Base-by-base conservation (phyloP, 2,797 vertebrate species). In the Sparus aurata region DNA sequence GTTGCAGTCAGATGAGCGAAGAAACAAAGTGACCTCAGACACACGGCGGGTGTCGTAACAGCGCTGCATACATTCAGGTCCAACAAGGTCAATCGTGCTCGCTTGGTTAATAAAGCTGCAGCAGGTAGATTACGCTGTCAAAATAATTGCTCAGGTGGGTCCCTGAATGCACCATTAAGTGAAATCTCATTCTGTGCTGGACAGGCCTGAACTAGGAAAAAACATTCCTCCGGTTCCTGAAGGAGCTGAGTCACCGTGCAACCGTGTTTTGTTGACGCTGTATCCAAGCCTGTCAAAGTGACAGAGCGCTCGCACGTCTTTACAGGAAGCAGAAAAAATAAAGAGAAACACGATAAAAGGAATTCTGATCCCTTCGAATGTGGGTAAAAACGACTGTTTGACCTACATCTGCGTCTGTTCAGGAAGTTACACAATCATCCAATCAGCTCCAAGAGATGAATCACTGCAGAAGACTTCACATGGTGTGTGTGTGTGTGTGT, bases 221-320 rank as follows among this genome's bases (percentile, higher is more conserved):
- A 57, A 34, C 7, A 83, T 83, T 64, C 82, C 80, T 73, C 43
- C 12, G 2, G 60, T 65, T 83, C 61, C 64, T 76, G 34, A 81
- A 52, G 71, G 65, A 41, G 54, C 13, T 79, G 88, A 83, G 84
- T 87, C 84, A 84, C 58, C 0, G 11, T 27, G 22, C 20, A 38
- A 81, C 77, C 0, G 46, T 85, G 82, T 84, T 85, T 83, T 81
- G 80, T 88, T 87, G 79, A 76, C 1, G 1, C 55, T n/a, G 86
- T 81, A 25, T 84, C 89, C 77, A 87, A 9, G 87, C 13, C 49
- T 71, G 81, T 80, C 79, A 62, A 54, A 60, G 66, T 2, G 6
- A 70, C 46, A 23, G 2, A 64, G 67, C 58, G 57, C 23, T 27
- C 3, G 4, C 68, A 73, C 10, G 86, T 82, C 83, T 63, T 70